phyloP scores from a whole-genome alignment of 2,888 invertebrate species.

The Ceramica pisi region DNA sequence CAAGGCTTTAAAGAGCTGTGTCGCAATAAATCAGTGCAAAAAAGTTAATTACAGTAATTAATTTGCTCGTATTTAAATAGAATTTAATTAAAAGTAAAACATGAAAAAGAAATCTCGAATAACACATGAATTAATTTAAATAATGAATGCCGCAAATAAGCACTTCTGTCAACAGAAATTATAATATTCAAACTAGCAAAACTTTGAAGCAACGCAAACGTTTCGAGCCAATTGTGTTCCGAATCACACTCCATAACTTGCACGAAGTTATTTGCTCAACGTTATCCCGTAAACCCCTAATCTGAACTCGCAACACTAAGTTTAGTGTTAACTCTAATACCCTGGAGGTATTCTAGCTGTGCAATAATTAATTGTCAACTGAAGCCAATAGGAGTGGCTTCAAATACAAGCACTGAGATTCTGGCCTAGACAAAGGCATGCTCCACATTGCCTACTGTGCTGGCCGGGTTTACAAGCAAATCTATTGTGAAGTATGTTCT shows the following conservation, averaged over 20 bases:
- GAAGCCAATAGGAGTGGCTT: conserved; percentile 56
- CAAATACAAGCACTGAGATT: conserved; percentile 56
- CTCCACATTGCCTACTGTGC: conserved; percentile 37
- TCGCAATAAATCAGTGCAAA: conserved; percentile 39
- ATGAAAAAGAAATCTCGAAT: conserved; percentile 2
- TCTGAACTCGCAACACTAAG: conserved; percentile 55
- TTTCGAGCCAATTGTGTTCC: conserved; percentile 45
- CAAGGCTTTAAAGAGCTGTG: conserved; percentile 29
- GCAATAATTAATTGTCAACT: conserved; percentile 70
- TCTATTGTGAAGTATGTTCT: conserved; percentile 50
- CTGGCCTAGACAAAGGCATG: conserved; percentile 52
- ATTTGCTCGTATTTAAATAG: conserved; percentile 11
- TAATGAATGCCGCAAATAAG: conserved; percentile 16
- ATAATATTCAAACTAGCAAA: conserved; percentile 35
- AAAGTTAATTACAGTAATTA: conserved; percentile 36
- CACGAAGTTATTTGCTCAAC: conserved; percentile 53
- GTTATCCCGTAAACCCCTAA: conserved; percentile 57
- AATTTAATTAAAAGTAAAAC: conserved; percentile 31
- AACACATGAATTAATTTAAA: background rate
- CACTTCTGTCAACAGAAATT: conserved; percentile 29
- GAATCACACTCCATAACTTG: conserved; percentile 51
- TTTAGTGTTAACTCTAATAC: conserved; percentile 63
- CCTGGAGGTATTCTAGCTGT: conserved; percentile 60
- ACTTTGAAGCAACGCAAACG: conserved; percentile 31
- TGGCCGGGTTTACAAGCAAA: conserved; percentile 51